Evolutionary conservation across 2,888 invertebrate genomes (phyloP), one percentile per base, ranked within the genome.

Genomic region (Agonopterix arenella): DNA sequence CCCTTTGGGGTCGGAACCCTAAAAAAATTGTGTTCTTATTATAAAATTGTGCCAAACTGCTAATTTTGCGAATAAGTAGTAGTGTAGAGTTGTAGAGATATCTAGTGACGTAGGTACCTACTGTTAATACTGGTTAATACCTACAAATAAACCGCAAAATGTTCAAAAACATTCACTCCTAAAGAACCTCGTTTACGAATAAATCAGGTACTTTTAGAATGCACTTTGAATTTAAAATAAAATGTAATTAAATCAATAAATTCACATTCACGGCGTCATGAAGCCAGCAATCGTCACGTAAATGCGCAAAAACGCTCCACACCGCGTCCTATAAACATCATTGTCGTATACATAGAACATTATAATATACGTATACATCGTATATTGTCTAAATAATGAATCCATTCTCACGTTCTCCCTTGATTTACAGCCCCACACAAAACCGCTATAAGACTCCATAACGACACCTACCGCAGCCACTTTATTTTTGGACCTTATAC

Each of bases 401-500:
- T 73, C 76, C 78, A 78, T 83, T 79, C 76, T 73, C 85, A 86
- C 85, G 88, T 86, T 69, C 72, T 67, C 62, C 66, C 54, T 68
- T 84, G 86, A 88, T 86, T 85, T 86, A 86, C 75, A 73, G 68
- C 80, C 66, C 62, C 74, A 65, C 73, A 75, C 72, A 73, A 70
- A 73, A 74, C 79, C 77, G 76, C 76, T 74, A 74, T 75, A 74
- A 76, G 80, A 79, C 84, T 82, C 70, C 74, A 70, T 84, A 84
- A 83, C 81, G 75, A 75, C 77, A 83, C 83, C 85, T 86, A 85
- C 86, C 86, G 83, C 86, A 86, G 84, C 68, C 79, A 80, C 75
- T 80, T 76, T 80, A 80, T 82, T 80, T 84, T 84, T 80, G 79
- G 80, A 80, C 77, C 79, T 76, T 70, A 73, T 74, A 80, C 73